phyloP scores from a whole-genome alignment of 1,140 invertebrate species.

The Leptoteleia sp. region DNA sequence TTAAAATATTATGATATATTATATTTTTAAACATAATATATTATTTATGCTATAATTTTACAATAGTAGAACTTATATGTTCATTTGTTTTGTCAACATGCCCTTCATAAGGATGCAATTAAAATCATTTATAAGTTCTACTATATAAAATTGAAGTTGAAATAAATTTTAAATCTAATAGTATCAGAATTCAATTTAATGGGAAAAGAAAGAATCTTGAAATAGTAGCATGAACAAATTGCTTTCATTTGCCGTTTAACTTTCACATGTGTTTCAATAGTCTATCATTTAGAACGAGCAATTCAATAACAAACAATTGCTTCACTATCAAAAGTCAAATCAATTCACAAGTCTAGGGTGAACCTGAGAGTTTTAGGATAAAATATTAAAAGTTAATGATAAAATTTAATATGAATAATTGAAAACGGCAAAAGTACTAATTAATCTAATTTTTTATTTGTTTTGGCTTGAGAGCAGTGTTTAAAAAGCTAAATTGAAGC shows the following conservation, averaged over 20 bases:
- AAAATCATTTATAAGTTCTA: background rate
- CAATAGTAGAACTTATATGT: background rate
- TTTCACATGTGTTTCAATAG: constrained; percentile 50
- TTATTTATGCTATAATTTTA: constrained; percentile 1
- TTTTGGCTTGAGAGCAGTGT: constrained; percentile 8
- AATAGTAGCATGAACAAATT: constrained; percentile 72
- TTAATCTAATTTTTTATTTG: constrained; percentile 3
- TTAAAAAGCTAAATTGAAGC: constrained; percentile 14
- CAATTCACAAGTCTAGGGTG: constrained; percentile 44
- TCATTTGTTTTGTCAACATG: too few species aligned
- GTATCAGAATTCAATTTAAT: background rate
- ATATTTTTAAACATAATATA: constrained; percentile 4
- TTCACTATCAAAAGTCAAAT: constrained; percentile 13
- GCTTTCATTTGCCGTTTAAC: constrained; percentile 72
- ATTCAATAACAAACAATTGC: constrained; percentile 1
- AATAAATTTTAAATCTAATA: too few species aligned
- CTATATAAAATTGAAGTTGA: background rate
- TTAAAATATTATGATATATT: constrained; percentile 19
- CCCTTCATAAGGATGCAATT: background rate
- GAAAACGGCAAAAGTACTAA: constrained; percentile 11
- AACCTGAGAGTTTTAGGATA: constrained; percentile 71
- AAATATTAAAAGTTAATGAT: background rate
- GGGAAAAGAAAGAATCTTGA: constrained; percentile 7
- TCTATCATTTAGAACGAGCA: constrained; percentile 60
- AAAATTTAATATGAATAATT: constrained; percentile 1